Conservation (phyloP, 2,113 vertebrate genomes). For the Stegostoma tigrinum region DNA sequence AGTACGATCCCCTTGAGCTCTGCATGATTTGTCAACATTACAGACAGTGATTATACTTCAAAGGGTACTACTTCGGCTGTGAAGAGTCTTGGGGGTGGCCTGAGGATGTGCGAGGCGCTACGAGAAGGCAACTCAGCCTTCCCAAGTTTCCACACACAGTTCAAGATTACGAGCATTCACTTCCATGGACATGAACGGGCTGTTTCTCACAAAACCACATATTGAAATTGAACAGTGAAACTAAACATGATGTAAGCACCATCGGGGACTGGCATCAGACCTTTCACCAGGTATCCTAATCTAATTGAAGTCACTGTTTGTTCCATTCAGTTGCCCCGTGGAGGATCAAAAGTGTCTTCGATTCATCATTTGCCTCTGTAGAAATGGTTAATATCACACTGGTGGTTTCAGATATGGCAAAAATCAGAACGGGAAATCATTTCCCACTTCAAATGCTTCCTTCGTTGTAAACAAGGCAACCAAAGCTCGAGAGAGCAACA, state of each 20-base stretch:
- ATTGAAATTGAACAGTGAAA: not conserved
- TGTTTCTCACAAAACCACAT: not conserved
- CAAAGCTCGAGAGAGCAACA: not conserved
- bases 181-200: not conserved
- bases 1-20: not conserved
- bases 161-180: not conserved
- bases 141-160: too few species aligned
- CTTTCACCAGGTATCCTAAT: not conserved
- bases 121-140: not conserved
- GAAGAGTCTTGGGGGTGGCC: not conserved
- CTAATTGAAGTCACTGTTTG: constrained; percentile 18
- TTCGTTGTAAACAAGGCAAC: not conserved
- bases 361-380: not conserved
- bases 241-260: not conserved
- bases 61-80: not conserved
- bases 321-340: not conserved
- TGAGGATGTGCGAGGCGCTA: not conserved
- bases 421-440: not conserved
- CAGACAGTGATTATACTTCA: not conserved
- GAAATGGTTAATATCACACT: not conserved
- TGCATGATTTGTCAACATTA: not conserved
- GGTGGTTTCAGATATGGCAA: not conserved
- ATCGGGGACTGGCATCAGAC: not conserved
- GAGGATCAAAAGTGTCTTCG: not conserved
- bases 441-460: not conserved